Conservation (phyloP, 2,888 invertebrate species). For the Sarcophaga variegata region DNA sequence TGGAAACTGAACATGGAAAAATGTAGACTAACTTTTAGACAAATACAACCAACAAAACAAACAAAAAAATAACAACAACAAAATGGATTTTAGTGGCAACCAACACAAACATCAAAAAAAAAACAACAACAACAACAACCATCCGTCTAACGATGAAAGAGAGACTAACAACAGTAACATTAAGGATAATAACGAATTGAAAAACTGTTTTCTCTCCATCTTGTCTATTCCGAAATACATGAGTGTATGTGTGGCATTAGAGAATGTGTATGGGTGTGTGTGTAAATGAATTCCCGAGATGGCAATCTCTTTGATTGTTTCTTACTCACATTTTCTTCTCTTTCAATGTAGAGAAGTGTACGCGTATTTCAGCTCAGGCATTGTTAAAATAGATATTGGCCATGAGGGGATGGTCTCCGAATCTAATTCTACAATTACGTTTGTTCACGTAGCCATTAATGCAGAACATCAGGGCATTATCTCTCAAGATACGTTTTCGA, state of each 20-base stretch:
- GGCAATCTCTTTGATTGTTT: constrained; percentile 61
- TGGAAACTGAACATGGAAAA: constrained; percentile 16
- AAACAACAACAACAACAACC: neutral
- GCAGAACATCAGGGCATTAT: too few species aligned
- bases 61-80: constrained; percentile 23
- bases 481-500: too few species aligned
- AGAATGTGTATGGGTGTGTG: neutral
- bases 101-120: constrained; percentile 33
- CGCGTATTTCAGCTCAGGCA: neutral
- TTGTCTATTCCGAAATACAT: neutral
- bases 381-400: too few species aligned
- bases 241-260: neutral
- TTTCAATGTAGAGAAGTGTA: neutral
- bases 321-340: constrained; percentile 40
- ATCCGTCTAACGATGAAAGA: constrained; percentile 24
- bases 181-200: constrained; percentile 65
- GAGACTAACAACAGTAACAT: constrained; percentile 50
- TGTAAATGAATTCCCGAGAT: constrained; percentile 33
- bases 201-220: constrained; percentile 52
- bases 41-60: constrained; percentile 4
- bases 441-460: too few species aligned
- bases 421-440: too few species aligned
- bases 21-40: neutral
- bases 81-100: constrained; percentile 2
- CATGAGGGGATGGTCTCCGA: too few species aligned